phyloP scores from a whole-genome alignment of 2,888 invertebrate species.

The Diaprepes abbreviatus region DNA sequence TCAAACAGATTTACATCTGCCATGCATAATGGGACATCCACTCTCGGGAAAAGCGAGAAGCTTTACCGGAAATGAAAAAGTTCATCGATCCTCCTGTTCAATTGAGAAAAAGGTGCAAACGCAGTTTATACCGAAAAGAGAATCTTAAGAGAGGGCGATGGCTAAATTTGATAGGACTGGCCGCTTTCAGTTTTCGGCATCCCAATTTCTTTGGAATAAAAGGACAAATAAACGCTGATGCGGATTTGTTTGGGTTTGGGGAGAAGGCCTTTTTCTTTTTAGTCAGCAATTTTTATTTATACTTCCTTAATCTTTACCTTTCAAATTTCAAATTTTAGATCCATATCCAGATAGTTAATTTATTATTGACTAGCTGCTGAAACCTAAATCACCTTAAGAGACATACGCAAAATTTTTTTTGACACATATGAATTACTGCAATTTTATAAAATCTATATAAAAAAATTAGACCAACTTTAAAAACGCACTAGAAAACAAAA shows the following conservation, averaged over 20 bases:
- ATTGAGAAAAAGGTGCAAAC: slow-evolving; percentile 41
- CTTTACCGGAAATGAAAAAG: slow-evolving; percentile 41
- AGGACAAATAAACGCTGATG: slow-evolving; percentile 33
- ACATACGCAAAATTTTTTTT: too few species aligned
- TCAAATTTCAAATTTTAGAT: too few species aligned
- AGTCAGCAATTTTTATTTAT: neutral
- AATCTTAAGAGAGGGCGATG: slow-evolving; percentile 24
- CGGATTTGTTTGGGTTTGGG: slow-evolving; percentile 11
- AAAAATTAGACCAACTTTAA: too few species aligned
- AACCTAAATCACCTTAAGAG: too few species aligned
- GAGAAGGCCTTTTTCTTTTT: slow-evolving; percentile 4
- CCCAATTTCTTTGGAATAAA: slow-evolving; percentile 31
- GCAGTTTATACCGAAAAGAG: slow-evolving; percentile 28
- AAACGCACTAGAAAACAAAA: too few species aligned
- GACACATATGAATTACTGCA: too few species aligned
- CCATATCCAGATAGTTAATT: too few species aligned
- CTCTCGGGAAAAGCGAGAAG: slow-evolving; percentile 20
- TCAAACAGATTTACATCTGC: slow-evolving; percentile 43
- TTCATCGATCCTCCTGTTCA: slow-evolving; percentile 37
- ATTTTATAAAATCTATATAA: too few species aligned
- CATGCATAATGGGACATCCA: slow-evolving; percentile 38
- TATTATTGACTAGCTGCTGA: too few species aligned
- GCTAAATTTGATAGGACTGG: slow-evolving; percentile 34
- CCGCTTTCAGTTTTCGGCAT: slow-evolving; percentile 28
- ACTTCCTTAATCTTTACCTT: too few species aligned